phyloP scores from a whole-genome alignment of 1,140 invertebrate genomes.

The Rhyzopertha dominica region DNA sequence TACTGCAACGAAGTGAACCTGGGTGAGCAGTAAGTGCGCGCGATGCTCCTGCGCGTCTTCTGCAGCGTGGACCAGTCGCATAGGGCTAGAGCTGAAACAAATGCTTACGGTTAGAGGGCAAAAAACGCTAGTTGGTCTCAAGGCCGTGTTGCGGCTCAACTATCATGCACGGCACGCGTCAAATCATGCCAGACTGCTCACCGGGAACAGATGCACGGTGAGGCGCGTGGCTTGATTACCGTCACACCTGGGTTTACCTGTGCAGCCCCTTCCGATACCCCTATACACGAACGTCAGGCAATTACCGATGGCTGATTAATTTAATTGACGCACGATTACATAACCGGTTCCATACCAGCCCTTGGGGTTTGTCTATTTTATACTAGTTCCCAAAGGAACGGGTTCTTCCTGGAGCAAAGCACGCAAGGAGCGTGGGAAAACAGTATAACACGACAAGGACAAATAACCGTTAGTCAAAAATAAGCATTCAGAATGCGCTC shows the following conservation, averaged over 20 bases:
- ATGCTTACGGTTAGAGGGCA: slow-evolving; percentile 33
- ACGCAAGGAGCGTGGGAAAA: slow-evolving; percentile 13
- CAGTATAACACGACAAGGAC: slow-evolving; percentile 34
- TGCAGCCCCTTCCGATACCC: background rate
- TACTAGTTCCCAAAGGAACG: too few species aligned
- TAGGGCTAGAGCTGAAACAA: slow-evolving; percentile 72
- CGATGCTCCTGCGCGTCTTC: slow-evolving; percentile 69
- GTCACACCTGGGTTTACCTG: slow-evolving; percentile 20
- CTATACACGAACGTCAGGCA: background rate
- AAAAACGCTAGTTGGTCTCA: slow-evolving; percentile 28
- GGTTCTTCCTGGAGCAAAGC: too few species aligned
- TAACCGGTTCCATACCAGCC: too few species aligned
- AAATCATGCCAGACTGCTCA: slow-evolving; percentile 22
- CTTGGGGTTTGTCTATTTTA: too few species aligned
- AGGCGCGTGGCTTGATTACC: slow-evolving; percentile 23
- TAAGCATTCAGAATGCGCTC: too few species aligned
- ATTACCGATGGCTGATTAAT: too few species aligned
- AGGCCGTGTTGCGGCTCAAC: slow-evolving; percentile 19
- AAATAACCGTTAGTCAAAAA: slow-evolving; percentile 31
- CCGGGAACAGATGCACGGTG: slow-evolving; percentile 25
- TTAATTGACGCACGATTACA: too few species aligned
- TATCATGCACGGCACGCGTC: slow-evolving; percentile 24
- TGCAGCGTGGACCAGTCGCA: slow-evolving; percentile 83
- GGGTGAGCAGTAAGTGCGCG: slow-evolving; percentile 71
- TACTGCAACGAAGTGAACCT: slow-evolving; percentile 65